Percentiles rank a stretch among this genome's conserved stretches.
Evolutionary conservation across 2,113 vertebrate genomes (phyloP).

Genomic region (Bucco capensis): DNA sequence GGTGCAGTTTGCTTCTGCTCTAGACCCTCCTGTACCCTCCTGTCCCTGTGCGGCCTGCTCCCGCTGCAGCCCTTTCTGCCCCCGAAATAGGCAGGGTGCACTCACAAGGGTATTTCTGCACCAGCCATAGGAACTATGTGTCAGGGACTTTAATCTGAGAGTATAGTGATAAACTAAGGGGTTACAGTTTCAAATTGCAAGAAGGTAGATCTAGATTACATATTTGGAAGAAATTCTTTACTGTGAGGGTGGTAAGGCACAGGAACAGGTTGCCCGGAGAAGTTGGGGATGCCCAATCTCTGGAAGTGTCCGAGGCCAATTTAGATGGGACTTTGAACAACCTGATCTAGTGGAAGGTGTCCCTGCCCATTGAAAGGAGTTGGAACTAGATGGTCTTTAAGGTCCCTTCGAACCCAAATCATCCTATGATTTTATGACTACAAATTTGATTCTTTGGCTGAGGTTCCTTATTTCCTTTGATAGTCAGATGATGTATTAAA

Average conservation of each 20-base stretch:
- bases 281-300: background rate
- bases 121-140: background rate
- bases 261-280: background rate
- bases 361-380: background rate
- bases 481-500: rapidly evolving
- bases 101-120: background rate
- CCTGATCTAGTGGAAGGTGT: background rate
- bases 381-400: background rate
- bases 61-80: background rate
- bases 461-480: rapidly evolving
- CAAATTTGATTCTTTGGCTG: background rate
- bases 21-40: no score
- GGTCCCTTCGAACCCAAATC: background rate
- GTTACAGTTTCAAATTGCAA: background rate
- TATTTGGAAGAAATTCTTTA: background rate
- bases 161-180: no score
- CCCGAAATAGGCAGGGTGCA: background rate
- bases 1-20: background rate
- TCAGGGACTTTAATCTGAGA: background rate
- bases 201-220: background rate
- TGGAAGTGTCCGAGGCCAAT: background rate
- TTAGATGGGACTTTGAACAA: background rate
- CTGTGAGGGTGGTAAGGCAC: background rate
- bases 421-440: background rate
- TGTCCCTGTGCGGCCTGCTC: no score